Conservation (phyloP, 2,888 invertebrate genomes). For the Antheraea yamamai region DNA sequence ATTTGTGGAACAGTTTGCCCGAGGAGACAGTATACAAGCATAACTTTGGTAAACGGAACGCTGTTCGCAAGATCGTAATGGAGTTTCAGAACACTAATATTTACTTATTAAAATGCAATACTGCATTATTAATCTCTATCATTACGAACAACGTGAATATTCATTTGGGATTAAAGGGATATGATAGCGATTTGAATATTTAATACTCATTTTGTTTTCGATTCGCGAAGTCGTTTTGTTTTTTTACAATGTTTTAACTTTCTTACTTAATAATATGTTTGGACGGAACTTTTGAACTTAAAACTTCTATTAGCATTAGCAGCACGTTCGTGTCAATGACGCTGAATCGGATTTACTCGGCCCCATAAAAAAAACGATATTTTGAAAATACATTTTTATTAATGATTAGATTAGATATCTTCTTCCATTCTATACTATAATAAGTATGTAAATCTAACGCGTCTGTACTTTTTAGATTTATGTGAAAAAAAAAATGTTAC, state of each 20-base stretch:
- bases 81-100: conserved; percentile 10
- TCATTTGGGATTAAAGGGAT: neutral
- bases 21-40: neutral
- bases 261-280: no score
- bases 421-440: no score
- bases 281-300: no score
- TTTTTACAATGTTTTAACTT: neutral
- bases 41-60: conserved; percentile 10
- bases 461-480: no score
- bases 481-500: no score
- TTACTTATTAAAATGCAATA: conserved; percentile 4
- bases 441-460: no score
- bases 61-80: neutral
- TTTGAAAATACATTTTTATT: no score
- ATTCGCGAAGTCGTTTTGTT: neutral
- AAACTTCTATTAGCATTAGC: no score
- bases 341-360: no score
- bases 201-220: neutral
- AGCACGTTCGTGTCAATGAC: no score
- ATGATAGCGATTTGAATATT: neutral
- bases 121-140: neutral
- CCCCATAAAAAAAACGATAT: no score
- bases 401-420: no score
- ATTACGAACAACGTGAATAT: neutral
- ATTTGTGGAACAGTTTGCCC: conserved; percentile 10